Conservation (phyloP, 2,797 vertebrate species). For the Halcyon chelicuti region DNA sequence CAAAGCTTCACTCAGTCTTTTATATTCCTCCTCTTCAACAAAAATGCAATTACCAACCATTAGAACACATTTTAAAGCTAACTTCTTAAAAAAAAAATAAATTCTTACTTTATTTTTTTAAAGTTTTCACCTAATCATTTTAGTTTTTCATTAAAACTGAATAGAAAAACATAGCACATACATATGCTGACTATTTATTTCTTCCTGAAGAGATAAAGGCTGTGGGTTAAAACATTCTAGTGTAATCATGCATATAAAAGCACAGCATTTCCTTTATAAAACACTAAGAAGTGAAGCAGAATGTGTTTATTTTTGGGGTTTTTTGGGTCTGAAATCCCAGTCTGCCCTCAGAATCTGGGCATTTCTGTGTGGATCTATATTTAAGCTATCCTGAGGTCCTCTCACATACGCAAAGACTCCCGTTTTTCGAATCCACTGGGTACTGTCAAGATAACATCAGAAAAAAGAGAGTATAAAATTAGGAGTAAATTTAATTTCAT, state of each 20-base stretch:
- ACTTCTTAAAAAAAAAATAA: not conserved
- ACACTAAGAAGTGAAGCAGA: slow-evolving; percentile 77
- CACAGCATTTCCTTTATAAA: slow-evolving; percentile 49
- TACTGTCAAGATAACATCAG: slow-evolving; percentile 90
- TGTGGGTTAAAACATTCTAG: slow-evolving; percentile 65
- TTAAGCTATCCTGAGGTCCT: slow-evolving; percentile 87
- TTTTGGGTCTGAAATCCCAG: slow-evolving; percentile 77
- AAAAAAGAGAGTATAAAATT: slow-evolving; percentile 87
- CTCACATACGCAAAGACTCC: slow-evolving; percentile 85
- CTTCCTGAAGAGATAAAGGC: slow-evolving; percentile 73
- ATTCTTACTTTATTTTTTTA: slow-evolving; percentile 60
- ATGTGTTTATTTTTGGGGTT: slow-evolving; percentile 68
- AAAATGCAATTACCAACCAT: slow-evolving; percentile 65
- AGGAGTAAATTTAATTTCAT: slow-evolving; percentile 76
- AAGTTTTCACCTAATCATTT: slow-evolving; percentile 46
- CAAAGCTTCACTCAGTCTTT: slow-evolving; percentile 94
- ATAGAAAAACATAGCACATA: slow-evolving; percentile 47
- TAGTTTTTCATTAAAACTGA: slow-evolving; percentile 54
- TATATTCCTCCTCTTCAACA: slow-evolving; percentile 97
- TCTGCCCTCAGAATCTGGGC: slow-evolving; percentile 82
- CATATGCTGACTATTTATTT: slow-evolving; percentile 58
- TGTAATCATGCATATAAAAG: slow-evolving; percentile 54
- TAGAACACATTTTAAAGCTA: slow-evolving; percentile 17
- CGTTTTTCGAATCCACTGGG: slow-evolving; percentile 85
- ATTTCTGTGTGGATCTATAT: slow-evolving; percentile 82